Evolutionary conservation across 2,797 vertebrate species (phyloP), one percentile per base, ranked within the genome.

Genomic region (Pangasius krempfi): DNA sequence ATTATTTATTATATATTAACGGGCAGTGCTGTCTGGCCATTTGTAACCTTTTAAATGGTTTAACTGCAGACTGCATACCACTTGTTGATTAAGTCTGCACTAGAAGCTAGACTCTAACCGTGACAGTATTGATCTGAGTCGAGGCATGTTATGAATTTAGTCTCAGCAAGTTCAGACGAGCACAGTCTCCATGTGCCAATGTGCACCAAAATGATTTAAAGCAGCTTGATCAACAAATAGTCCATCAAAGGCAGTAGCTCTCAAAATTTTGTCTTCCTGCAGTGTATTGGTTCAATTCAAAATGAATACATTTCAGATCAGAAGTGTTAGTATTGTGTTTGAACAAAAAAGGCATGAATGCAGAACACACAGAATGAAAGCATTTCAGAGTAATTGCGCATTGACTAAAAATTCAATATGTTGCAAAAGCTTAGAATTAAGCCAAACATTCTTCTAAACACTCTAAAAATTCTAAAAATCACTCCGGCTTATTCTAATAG

Each of bases 301-400:
- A 85, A 70, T 70, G 47, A 85, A 37, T 30, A 85, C 64, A 70
- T n/a, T 52, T 70, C 37, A 25, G 47, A 70, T 54, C 18, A 70
- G 64, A 85, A 54, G 47, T 70, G 64, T 85, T 54, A 33, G 83
- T 54, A 85, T 70, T 85, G 47, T 54, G 64, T 70, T 84, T 85
- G 64, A 54, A 85, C 50, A 85, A 54, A 70, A 54, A 83, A 62
- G 3, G 33, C 47, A 68, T 84, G 83, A 84, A 84, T 84, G n/a
- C 64, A 33, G 83, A 70, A 68, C 83, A 47, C 44, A 47, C 44
- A 47, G 44, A 47, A 47, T 52, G 16, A 68, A 84, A 52, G 62
- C 64, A 85, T 70, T 85, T 85, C n/a, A 72, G 40, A 70, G 64
- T 85, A 85, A 85, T 85, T 85, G 47, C 83, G 27, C 47, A 85